Percentiles rank a stretch among this genome's conserved stretches.
These are phyloP conservation scores for Ctenodactylus gundi DNA, from an alignment of 2,113 vertebrate species.

Conservation along the genomic window DNA sequence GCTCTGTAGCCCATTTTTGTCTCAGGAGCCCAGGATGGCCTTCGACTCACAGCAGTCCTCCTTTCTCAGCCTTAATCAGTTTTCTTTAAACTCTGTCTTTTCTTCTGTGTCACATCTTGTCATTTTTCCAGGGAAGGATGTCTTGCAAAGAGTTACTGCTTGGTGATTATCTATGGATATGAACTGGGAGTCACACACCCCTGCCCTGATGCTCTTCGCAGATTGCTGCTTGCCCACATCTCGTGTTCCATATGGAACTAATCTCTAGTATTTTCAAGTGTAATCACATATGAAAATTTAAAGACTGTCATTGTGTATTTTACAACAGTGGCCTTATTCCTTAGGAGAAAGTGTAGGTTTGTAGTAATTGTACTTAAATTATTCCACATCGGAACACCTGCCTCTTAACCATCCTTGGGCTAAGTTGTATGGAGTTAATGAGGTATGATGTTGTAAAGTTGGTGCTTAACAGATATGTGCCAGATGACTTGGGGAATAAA, in stretches of 20 bases:
- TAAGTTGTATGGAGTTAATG: background rate
- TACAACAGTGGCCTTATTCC: background rate
- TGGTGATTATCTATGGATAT: background rate
- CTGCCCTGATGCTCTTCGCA: background rate
- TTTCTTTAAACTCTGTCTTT: background rate
- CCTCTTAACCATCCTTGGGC: slow-evolving; percentile 17
- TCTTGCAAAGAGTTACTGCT: background rate
- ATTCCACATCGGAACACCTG: background rate
- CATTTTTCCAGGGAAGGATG: background rate
- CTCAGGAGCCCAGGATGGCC: too few species aligned
- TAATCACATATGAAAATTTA: background rate
- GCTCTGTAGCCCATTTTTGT: too few species aligned
- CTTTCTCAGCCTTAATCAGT: too few species aligned
- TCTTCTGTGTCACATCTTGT: background rate
- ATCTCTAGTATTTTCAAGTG: slow-evolving; percentile 30
- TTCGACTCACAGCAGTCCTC: too few species aligned
- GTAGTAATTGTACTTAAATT: background rate
- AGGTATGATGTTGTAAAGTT: background rate
- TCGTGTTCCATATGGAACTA: background rate
- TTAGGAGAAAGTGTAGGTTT: background rate
- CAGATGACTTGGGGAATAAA: background rate
- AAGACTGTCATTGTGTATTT: background rate
- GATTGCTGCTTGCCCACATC: background rate
- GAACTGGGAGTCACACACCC: background rate
- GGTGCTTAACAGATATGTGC: background rate